Evolutionary conservation across 2,113 vertebrate species (phyloP).

Genomic region (Centrocercus urophasianus): DNA sequence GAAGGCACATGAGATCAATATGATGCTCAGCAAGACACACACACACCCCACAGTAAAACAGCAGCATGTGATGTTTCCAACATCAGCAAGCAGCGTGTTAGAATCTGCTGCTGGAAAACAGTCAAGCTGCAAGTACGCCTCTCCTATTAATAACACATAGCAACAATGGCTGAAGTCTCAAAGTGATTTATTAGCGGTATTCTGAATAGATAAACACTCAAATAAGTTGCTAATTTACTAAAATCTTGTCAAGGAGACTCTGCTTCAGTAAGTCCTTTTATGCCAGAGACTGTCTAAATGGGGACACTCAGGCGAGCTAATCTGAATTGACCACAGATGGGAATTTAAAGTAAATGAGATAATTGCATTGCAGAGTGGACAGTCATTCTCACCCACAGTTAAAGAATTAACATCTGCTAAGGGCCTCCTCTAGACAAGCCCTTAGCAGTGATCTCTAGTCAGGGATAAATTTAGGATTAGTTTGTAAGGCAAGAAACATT

Average conservation of each 20-base stretch:
- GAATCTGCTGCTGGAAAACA: conserved; percentile 41
- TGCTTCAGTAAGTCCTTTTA: conserved; percentile 69
- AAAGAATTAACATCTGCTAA: conserved; percentile 61
- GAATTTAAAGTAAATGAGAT: conserved; percentile 62
- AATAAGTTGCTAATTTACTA: conserved; percentile 65
- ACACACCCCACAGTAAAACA: not conserved
- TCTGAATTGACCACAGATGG: conserved; percentile 67
- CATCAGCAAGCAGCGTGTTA: conserved; percentile 14
- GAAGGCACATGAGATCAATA: not conserved
- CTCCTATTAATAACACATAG: conserved; percentile 47
- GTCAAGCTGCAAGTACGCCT: conserved; percentile 18
- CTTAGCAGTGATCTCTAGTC: not conserved
- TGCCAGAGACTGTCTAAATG: conserved; percentile 62
- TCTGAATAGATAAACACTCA: conserved; percentile 44
- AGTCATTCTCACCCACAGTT: conserved; percentile 49
- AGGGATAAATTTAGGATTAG: not conserved
- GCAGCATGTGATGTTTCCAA: not conserved
- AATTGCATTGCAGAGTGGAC: conserved; percentile 70
- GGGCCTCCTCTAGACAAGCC: not conserved
- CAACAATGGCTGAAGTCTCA: conserved; percentile 35
- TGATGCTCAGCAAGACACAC: not conserved
- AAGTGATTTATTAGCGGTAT: conserved; percentile 69
- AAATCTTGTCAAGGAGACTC: conserved; percentile 61
- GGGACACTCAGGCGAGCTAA: conserved; percentile 68
- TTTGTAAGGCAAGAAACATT: not conserved